Evolutionary conservation across 2,113 vertebrate genomes (phyloP), one percentile per base, ranked within the genome.

Genomic region (Heterocephalus glaber): DNA sequence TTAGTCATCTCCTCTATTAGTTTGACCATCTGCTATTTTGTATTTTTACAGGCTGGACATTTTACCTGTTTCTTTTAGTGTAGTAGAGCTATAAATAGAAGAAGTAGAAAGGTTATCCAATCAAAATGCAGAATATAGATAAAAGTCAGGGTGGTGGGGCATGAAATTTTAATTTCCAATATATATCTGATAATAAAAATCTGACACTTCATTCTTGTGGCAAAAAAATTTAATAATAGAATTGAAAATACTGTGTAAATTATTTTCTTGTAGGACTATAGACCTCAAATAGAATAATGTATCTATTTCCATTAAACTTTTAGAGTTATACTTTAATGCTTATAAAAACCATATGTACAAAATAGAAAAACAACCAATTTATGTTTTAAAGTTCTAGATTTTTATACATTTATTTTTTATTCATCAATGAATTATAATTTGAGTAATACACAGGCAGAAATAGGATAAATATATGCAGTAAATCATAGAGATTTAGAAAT

Each of bases 221-320:
- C 54, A 92, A 95, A 96, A 96, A 96, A 95, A 82, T 93, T 19
- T 90, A 97, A 90, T 92, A 96, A 97, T 2, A 1, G 44, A 95
- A 94, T 90, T 95, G 83, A 95, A 92, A 95, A 80, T 76, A 82
- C 22, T 63, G 38, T 76, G 54, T 61, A 96, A 96, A 96, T 96
- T 94, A 96, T 94, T 79, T 90, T 60, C 58, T 85, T 87, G 28
- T 3, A 88, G 49, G 38, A 90, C 14, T 68, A 1, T 47, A n/a
- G 65, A 65, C 26, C 66, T 92, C 86, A 95, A 96, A 87, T 65
- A 79, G 49, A 61, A 20, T 95, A 94, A 95, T 76, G 30, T 68
- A 88, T 96, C 94, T 96, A 95, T 97, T 97, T 95, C 94, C 85
- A 97, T 92, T 98, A 81, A 86, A 77, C 9, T 95, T 87, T 94